Conservation (phyloP, 2,113 vertebrate species). For the Protomyctophum bolini region DNA sequence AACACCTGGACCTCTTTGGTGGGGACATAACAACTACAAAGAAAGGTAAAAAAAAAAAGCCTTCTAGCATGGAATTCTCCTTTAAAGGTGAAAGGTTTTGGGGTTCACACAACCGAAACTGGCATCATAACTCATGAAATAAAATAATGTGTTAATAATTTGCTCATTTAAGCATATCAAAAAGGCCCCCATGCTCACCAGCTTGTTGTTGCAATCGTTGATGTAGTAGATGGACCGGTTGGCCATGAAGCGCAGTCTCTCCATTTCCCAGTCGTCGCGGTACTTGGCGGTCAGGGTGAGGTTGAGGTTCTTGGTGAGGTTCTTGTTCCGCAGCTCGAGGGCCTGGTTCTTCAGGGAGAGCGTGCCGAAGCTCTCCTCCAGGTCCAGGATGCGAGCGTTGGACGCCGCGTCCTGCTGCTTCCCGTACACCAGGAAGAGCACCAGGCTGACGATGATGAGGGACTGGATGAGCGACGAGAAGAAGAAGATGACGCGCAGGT, state of each 20-base stretch:
- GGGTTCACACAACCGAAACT: too few species aligned
- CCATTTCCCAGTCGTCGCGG: constrained; percentile 51
- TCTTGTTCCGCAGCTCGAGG: constrained; percentile 61
- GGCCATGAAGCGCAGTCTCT: rapidly evolving
- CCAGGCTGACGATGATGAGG: constrained; percentile 91
- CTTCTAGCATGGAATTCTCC: too few species aligned
- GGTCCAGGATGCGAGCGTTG: constrained; percentile 67
- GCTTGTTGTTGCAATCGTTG: rapidly evolving
- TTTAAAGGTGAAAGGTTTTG: too few species aligned
- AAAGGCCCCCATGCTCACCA: constrained; percentile 57
- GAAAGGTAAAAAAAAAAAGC: too few species aligned
- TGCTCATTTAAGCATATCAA: too few species aligned
- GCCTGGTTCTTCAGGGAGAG: constrained; percentile 63
- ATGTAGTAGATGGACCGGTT: constrained; percentile 48
- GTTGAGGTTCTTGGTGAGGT: constrained; percentile 80
- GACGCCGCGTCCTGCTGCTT: constrained; percentile 79
- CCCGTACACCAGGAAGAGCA: constrained; percentile 93
- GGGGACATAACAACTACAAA: too few species aligned
- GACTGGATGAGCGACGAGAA: constrained; percentile 92
- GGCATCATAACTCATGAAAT: too few species aligned
- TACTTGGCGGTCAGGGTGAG: constrained; percentile 64
- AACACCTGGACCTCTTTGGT: too few species aligned
- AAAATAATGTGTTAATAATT: too few species aligned
- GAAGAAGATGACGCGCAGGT: constrained; percentile 91
- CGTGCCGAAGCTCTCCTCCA: constrained; percentile 75